Percentiles rank a stretch among this genome's conserved stretches.
Conservation (phyloP, 1,140 invertebrate genomes). For the Holotrichia oblita region DNA sequence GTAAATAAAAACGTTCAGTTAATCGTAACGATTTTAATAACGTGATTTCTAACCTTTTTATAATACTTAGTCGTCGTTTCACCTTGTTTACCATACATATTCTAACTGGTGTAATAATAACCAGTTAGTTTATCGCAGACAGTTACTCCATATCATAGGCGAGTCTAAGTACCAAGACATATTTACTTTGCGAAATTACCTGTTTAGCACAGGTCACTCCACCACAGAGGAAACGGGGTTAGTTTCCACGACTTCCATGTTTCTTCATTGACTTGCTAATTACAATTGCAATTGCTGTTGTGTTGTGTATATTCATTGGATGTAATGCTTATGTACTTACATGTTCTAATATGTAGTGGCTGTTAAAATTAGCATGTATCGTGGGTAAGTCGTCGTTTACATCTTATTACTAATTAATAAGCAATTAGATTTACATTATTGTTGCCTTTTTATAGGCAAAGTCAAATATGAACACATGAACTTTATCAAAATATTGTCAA, state of each 20-base stretch:
- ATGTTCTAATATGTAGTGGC: neutral
- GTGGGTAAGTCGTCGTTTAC: no score
- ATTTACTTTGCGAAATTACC: neutral
- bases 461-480: no score
- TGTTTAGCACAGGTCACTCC: slow-evolving; percentile 10
- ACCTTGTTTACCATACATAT: neutral
- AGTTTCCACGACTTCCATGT: neutral
- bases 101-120: neutral
- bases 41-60: neutral
- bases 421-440: no score
- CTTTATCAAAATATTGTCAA: no score
- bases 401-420: no score
- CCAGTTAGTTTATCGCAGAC: neutral
- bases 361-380: neutral
- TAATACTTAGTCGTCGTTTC: neutral
- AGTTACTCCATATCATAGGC: neutral
- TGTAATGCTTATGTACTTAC: neutral
- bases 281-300: neutral
- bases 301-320: neutral
- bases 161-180: neutral
- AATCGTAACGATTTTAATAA: neutral
- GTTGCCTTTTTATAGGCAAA: no score
- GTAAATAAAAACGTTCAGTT: slow-evolving; percentile 7
- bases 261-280: no score
- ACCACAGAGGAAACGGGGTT: neutral